Evolutionary conservation across 2,113 vertebrate genomes (phyloP).

Genomic region (Atherinomorus stipes): DNA sequence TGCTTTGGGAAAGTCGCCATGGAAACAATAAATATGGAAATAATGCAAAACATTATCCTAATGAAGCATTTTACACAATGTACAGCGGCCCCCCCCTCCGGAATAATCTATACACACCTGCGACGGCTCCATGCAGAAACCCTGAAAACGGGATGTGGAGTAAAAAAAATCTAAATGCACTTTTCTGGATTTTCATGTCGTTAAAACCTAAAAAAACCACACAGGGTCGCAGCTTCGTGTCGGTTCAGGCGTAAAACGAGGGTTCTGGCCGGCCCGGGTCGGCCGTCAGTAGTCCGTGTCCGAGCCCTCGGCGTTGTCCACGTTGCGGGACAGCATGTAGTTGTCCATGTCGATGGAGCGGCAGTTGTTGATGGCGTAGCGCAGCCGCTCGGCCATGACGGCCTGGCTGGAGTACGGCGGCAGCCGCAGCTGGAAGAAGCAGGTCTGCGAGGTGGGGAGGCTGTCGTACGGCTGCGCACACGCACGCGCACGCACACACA

Average conservation of each 20-base stretch:
- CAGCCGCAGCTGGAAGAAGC: slow-evolving; percentile 87
- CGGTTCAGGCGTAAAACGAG: slow-evolving; percentile 81
- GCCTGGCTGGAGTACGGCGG: slow-evolving; percentile 86
- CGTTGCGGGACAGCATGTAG: slow-evolving; percentile 87
- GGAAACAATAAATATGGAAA: slow-evolving; percentile 99
- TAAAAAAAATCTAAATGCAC: slow-evolving; percentile 49
- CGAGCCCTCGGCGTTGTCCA: slow-evolving; percentile 83
- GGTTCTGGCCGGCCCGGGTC: slow-evolving; percentile 63
- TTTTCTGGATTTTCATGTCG: slow-evolving; percentile 54
- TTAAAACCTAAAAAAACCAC: slow-evolving; percentile 86
- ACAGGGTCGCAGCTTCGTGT: slow-evolving; percentile 88
- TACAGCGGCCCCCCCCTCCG: slow-evolving; percentile 84
- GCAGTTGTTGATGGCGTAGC: slow-evolving; percentile 89
- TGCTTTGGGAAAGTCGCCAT: slow-evolving; percentile 91
- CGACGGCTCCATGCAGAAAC: slow-evolving; percentile 91
- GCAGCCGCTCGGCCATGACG: slow-evolving; percentile 84
- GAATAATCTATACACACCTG: slow-evolving; percentile 87
- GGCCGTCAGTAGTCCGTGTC: slow-evolving; percentile 82
- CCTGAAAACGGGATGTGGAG: slow-evolving; percentile 82
- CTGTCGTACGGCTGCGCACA: slow-evolving; percentile 83
- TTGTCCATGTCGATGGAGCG: slow-evolving; percentile 89
- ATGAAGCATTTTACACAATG: slow-evolving; percentile 99
- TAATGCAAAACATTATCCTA: slow-evolving; percentile 96
- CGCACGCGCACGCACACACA: too few relatives aligned
- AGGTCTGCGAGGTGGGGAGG: slow-evolving; percentile 87